Percentiles rank a stretch among this genome's conserved stretches.
Evolutionary conservation across 2,113 vertebrate genomes (phyloP).

Genomic region (Hyla sarda): DNA sequence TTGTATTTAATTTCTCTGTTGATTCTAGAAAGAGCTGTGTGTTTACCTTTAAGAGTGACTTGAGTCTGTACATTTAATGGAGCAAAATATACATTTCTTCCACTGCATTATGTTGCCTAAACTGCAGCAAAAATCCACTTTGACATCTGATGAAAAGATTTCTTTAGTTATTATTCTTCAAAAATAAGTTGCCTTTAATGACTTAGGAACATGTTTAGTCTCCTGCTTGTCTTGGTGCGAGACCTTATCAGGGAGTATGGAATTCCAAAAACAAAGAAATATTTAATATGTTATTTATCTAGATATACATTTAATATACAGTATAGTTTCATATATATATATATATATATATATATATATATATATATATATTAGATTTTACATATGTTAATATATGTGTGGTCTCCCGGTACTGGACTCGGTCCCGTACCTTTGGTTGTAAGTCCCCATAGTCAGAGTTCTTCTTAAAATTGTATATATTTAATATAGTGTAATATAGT

Average conservation of each 20-base stretch:
- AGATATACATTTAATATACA: too few species aligned
- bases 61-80: slow-evolving; percentile 13
- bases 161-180: slow-evolving; percentile 8
- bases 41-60: slow-evolving; percentile 16
- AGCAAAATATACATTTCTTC: slow-evolving; percentile 36
- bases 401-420: too few species aligned
- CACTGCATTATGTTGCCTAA: not conserved
- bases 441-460: too few species aligned
- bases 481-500: too few species aligned
- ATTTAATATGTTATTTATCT: not conserved
- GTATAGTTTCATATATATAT: too few species aligned
- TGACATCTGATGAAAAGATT: slow-evolving; percentile 35
- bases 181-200: slow-evolving; percentile 31
- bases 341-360: too few species aligned
- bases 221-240: not conserved
- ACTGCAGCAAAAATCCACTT: slow-evolving; percentile 15
- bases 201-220: slow-evolving; percentile 40
- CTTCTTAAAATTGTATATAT: too few species aligned
- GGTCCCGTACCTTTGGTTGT: too few species aligned
- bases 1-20: slow-evolving; percentile 32
- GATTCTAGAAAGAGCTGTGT: slow-evolving; percentile 34
- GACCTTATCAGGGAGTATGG: not conserved
- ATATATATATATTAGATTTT: too few species aligned
- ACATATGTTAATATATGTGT: not conserved
- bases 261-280: not conserved